Base-by-base conservation (phyloP, 2,888 invertebrate species). In the Phyllotreta cruciferae region DNA sequence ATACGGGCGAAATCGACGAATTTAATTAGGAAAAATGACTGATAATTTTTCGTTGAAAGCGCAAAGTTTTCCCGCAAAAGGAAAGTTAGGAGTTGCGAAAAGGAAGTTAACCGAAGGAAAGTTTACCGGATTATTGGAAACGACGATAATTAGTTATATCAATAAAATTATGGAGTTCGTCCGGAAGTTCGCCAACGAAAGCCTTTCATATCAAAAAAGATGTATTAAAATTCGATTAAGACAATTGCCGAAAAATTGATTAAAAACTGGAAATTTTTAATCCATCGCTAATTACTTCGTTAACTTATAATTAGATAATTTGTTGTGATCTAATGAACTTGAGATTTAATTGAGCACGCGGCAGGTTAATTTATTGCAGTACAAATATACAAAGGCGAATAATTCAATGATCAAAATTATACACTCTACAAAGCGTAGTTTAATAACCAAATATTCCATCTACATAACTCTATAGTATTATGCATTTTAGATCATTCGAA, bases 11-110 rank as follows among this genome's bases (percentile, higher is more conserved):
- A 54, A 41, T 54, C 14, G 42, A 54, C 54, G 54, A 54, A 54
- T 41, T 54, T 54, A 54, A 54, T 54, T 54, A 54, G 35, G 54
- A 54, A 54, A 54, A 54, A 54, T 54, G 54, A 54, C 54, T 54
- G 14, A 54, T 54, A 54, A 54, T 41, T 54, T 54, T 54, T 42
- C 38, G 42, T 34, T 54, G 54, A 54, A 54, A 41, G 54, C 34
- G 42, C 7, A 24, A 41, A 54, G 42, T 24, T 54, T 54, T 54
- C 9, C 52, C 36, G 14, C 42, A 42, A n/a, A 10, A 9, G 14
- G 11, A 10, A 34, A 54, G 38, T 11, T 53, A 24, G 24, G 14
- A 53, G 53, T 41, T 41, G 54, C 54, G 14, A 53, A 53, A 39
- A 39, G 53, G 53, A 53, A 53, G 53, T 53, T 53, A 11, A 35